A percentile compares a stretch with the other conserved stretches of the same genome.
These are phyloP conservation scores for Rachycentron canadum DNA, from an alignment of 2,797 vertebrate species.

Conservation along the genomic window DNA sequence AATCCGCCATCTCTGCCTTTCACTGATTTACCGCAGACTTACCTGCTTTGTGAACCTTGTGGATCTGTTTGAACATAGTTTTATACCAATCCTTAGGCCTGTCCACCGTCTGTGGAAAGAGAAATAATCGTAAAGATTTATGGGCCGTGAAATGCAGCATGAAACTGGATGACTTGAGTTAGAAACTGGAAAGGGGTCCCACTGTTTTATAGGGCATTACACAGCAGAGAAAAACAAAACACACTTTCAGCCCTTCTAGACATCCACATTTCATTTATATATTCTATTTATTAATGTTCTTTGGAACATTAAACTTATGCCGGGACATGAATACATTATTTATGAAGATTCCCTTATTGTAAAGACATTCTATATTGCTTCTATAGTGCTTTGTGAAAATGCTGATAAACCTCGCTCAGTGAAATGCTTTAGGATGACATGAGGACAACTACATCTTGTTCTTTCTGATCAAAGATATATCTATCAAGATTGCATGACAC, in stretches of 20 bases:
- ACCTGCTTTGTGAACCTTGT: constrained; percentile 99
- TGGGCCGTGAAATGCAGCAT: constrained; percentile 40
- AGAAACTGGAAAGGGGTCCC: constrained; percentile 9
- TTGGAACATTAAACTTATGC: constrained; percentile 23
- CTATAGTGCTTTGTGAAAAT: background rate
- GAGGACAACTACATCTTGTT: background rate
- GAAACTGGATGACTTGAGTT: constrained; percentile 13
- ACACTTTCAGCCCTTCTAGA: constrained; percentile 11
- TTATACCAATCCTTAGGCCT: constrained; percentile 99
- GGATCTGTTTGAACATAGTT: constrained; percentile 99
- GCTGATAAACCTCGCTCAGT: background rate
- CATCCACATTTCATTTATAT: constrained; percentile 18
- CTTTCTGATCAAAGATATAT: background rate
- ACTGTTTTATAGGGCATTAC: constrained; percentile 33
- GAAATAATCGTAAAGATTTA: constrained; percentile 45
- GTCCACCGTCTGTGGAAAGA: constrained; percentile 92
- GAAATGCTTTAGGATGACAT: background rate
- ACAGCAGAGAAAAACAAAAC: constrained; percentile 13
- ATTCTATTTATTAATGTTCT: too few species aligned
- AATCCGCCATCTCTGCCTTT: constrained; percentile 9
- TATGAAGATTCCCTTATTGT: background rate
- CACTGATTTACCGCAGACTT: constrained; percentile 48
- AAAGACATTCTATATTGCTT: background rate
- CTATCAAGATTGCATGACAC: background rate
- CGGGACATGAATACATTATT: constrained; percentile 9